Evolutionary conservation across 2,888 invertebrate species (phyloP), one percentile per base, ranked within the genome.

Genomic region (Rhagophthalmus giganteus): DNA sequence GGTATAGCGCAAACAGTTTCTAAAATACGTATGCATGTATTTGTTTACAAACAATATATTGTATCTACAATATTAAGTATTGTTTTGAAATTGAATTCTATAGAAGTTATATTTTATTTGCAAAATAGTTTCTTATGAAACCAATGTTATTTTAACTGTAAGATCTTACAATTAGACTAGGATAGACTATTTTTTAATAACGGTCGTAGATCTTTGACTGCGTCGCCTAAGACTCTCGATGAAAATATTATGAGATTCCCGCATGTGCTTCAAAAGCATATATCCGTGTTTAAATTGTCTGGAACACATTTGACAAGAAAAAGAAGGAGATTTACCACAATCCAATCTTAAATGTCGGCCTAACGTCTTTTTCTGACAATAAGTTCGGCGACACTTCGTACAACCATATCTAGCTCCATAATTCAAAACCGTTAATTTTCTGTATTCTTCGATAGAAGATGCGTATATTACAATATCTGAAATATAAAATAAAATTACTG

Each of bases 261-360:
- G 54, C 70, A 72, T 71, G 35, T 72, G 72, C 47, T 70, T 71
- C 41, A 72, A 48, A 24, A 71, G 48, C 31, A 71, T 69, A 42
- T 72, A 71, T 1, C 72, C 70, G 38, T 72, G 72, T 45, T 69
- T 70, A 27, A 28, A 50, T 10, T 38, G 70, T 70, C 11, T 32
- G 2, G 39, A 11, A 28, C 47, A 47, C 34, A 39, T 27, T 9
- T 39, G 33, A 12, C 47, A 47, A 15, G 32, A 60, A 58, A 73
- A 74, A 2, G 71, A 67, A 0, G 73, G 74, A 39, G 61, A 67
- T 47, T 70, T 70, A 0, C 77, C 77, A 57, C 79, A 79, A 62
- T 79, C 79, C 58, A 76, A 74, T 30, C 75, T 70, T 44, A 74
- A 67, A 62, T 79, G 79, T 20, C 77, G 65, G 1, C 73, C 73